Percentiles rank a stretch among this genome's conserved stretches.
These are phyloP conservation scores for Oxygymnocypris stewartii DNA, from an alignment of 2,113 vertebrate genomes.

Conservation along the genomic window DNA sequence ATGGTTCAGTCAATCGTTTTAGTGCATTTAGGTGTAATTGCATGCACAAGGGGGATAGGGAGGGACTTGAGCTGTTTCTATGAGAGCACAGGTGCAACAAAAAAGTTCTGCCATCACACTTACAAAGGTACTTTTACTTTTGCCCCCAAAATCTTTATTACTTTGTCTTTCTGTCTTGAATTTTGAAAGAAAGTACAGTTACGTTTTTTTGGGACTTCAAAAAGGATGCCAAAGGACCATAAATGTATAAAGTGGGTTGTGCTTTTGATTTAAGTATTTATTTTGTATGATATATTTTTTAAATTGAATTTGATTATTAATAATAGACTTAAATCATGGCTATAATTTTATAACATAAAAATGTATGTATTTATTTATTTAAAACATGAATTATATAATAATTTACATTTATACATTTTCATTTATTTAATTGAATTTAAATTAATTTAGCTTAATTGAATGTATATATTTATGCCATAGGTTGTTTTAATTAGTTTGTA, in stretches of 20 bases:
- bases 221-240: neutral
- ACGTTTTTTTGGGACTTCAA: neutral
- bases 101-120: constrained; percentile 37
- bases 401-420: too few relatives aligned
- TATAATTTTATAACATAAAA: neutral
- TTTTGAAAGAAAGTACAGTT: neutral
- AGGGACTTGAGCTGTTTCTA: constrained; percentile 4
- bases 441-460: neutral
- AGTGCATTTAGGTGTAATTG: constrained; percentile 53
- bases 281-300: neutral
- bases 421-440: too few relatives aligned
- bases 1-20: constrained; percentile 52
- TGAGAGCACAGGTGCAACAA: constrained; percentile 42
- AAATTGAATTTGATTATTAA: neutral
- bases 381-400: too few relatives aligned
- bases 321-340: neutral
- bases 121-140: constrained; percentile 17
- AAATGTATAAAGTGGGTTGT: neutral
- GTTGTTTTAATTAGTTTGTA: neutral
- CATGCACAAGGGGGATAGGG: constrained; percentile 8
- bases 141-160: neutral
- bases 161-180: neutral
- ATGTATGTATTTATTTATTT: neutral
- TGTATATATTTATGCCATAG: neutral
- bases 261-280: neutral